Evolutionary conservation across 2,888 invertebrate genomes (phyloP).

Genomic region (Athalia circularis): DNA sequence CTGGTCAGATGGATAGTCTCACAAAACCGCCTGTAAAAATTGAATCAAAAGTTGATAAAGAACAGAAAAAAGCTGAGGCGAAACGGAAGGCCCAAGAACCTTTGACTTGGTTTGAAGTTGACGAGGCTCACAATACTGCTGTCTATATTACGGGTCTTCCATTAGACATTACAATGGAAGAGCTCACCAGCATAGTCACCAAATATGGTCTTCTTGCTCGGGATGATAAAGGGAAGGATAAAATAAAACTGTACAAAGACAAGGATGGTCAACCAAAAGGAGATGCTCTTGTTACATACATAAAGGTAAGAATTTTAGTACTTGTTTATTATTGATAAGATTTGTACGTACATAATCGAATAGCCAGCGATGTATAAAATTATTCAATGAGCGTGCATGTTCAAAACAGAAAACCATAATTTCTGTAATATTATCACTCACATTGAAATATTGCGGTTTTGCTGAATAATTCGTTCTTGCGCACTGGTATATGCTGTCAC

Average conservation of each 20-base stretch:
- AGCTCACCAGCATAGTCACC: slow-evolving; percentile 93
- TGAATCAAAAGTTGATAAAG: slow-evolving; percentile 59
- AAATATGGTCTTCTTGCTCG: slow-evolving; percentile 97
- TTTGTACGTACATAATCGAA: neutral
- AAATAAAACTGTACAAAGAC: slow-evolving; percentile 94
- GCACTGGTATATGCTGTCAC: neutral
- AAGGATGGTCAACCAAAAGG: slow-evolving; percentile 90
- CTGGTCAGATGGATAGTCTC: slow-evolving; percentile 66
- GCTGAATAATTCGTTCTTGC: neutral
- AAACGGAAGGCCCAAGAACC: slow-evolving; percentile 76
- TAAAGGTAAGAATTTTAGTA: slow-evolving; percentile 81
- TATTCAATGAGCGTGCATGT: too few relatives aligned
- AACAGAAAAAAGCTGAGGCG: slow-evolving; percentile 65
- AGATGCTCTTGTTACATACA: slow-evolving; percentile 96
- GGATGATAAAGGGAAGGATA: slow-evolving; percentile 88
- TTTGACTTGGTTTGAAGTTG: slow-evolving; percentile 93
- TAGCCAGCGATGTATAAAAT: too few relatives aligned
- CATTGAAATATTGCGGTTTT: slow-evolving; percentile 1
- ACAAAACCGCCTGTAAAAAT: slow-evolving; percentile 59
- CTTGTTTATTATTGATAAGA: slow-evolving; percentile 27
- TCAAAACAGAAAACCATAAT: neutral
- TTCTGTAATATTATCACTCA: neutral
- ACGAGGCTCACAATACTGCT: slow-evolving; percentile 92
- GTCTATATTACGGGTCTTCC: slow-evolving; percentile 97
- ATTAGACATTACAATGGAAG: slow-evolving; percentile 89